These are phyloP conservation scores for Merluccius polli DNA, from an alignment of 2,797 vertebrate genomes.

Conservation along the genomic window DNA sequence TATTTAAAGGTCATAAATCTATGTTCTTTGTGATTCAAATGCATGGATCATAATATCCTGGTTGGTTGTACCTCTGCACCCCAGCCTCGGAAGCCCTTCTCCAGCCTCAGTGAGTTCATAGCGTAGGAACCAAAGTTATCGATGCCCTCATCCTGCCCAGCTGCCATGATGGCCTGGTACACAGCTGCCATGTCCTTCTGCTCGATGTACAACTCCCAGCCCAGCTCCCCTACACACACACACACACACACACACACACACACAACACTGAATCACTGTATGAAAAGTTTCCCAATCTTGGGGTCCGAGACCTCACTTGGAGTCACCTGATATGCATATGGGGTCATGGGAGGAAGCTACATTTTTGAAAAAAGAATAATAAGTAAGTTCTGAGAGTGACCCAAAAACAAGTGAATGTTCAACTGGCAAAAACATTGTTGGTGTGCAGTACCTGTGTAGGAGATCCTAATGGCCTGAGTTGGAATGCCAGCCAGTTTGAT, in stretches of 20 bases:
- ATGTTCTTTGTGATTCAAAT: background rate
- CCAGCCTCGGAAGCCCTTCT: conserved; percentile 97
- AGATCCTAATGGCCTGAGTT: conserved; percentile 89
- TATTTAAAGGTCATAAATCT: background rate
- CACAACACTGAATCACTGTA: background rate
- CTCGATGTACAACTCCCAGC: conserved; percentile 93
- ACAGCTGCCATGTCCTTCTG: conserved; percentile 79
- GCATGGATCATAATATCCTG: background rate
- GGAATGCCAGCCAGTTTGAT: conserved; percentile 76
- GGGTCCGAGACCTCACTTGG: background rate
- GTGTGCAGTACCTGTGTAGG: conserved; percentile 83
- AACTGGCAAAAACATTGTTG: background rate
- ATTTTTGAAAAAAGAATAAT: background rate
- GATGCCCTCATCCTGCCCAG: conserved; percentile 86
- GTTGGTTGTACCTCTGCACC: conserved; percentile 84
- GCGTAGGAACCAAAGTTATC: conserved; percentile 93
- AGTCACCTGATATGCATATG: background rate
- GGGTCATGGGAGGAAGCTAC: background rate
- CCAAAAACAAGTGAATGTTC: background rate
- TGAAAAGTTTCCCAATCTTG: background rate
- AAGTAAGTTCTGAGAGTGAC: background rate
- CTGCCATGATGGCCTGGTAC: conserved; percentile 84
- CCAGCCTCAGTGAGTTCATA: conserved; percentile 86
- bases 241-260: background rate
- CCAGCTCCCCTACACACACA: conserved; percentile 84